Percentiles rank a stretch among this genome's conserved stretches.
phyloP scores from a whole-genome alignment of 2,797 vertebrate genomes.

The Erethizon dorsatum region DNA sequence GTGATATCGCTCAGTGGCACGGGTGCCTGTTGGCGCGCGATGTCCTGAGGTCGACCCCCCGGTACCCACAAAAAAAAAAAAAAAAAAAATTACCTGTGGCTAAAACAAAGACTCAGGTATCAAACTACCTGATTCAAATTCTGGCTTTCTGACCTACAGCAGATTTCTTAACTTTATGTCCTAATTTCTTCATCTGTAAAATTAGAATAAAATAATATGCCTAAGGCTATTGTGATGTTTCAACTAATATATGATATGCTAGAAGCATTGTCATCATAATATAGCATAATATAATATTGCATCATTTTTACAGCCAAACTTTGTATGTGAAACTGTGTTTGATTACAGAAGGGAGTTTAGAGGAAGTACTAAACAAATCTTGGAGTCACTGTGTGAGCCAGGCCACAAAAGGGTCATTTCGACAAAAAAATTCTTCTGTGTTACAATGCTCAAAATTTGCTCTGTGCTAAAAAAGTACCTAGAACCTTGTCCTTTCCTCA shows the following conservation, averaged over 20 bases:
- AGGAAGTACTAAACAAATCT: neutral
- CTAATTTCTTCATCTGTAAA: conserved; percentile 55
- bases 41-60: no score
- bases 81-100: neutral
- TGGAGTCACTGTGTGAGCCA: neutral
- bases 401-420: neutral
- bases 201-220: conserved; percentile 40
- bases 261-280: neutral
- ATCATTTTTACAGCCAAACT: neutral
- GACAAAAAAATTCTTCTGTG: neutral
- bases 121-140: conserved; percentile 26
- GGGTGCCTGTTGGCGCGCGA: no score
- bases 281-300: neutral
- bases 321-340: neutral
- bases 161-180: conserved; percentile 35
- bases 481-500: neutral
- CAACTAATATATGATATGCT: neutral
- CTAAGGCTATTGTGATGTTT: neutral
- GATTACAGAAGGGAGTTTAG: conserved; percentile 21
- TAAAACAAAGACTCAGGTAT: neutral
- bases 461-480: neutral
- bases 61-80: no score
- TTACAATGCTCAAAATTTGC: neutral
- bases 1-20: no score
- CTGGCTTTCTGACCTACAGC: neutral